A percentile compares a stretch with the other conserved stretches of the same genome.
Conservation (phyloP, 2,113 vertebrate genomes). For the Polypterus bichir region DNA sequence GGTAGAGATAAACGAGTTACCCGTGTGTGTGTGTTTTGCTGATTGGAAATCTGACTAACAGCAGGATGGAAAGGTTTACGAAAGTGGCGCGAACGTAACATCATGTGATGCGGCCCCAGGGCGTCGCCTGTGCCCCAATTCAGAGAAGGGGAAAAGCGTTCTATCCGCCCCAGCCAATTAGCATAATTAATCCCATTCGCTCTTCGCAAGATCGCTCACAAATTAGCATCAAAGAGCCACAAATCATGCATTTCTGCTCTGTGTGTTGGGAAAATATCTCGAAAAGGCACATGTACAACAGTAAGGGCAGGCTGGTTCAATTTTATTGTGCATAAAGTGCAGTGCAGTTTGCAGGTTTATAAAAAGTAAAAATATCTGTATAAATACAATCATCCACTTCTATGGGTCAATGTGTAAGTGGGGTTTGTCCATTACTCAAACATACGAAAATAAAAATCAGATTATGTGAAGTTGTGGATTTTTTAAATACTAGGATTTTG, state of each 20-base stretch:
- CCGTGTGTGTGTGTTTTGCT: conserved; percentile 30
- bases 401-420: too few relatives aligned
- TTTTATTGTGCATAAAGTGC: too few relatives aligned
- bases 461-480: too few relatives aligned
- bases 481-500: too few relatives aligned
- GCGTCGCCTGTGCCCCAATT: conserved; percentile 44
- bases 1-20: conserved; percentile 30
- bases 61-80: conserved; percentile 30
- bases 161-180: conserved; percentile 45
- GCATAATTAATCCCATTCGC: conserved; percentile 47
- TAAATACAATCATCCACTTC: too few relatives aligned
- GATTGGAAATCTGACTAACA: conserved; percentile 33
- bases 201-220: conserved; percentile 1
- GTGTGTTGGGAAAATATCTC: too few relatives aligned
- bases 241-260: background rate
- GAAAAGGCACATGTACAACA: too few relatives aligned
- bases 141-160: conserved; percentile 17
- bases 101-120: conserved; percentile 61
- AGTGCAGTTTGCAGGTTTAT: too few relatives aligned
- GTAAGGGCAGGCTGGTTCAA: too few relatives aligned
- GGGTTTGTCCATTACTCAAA: too few relatives aligned
- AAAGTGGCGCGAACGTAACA: conserved; percentile 82
- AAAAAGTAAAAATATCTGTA: too few relatives aligned
- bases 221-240: background rate
- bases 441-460: too few relatives aligned